Conservation (phyloP, 2,888 invertebrate species). For the Drosophila recens region DNA sequence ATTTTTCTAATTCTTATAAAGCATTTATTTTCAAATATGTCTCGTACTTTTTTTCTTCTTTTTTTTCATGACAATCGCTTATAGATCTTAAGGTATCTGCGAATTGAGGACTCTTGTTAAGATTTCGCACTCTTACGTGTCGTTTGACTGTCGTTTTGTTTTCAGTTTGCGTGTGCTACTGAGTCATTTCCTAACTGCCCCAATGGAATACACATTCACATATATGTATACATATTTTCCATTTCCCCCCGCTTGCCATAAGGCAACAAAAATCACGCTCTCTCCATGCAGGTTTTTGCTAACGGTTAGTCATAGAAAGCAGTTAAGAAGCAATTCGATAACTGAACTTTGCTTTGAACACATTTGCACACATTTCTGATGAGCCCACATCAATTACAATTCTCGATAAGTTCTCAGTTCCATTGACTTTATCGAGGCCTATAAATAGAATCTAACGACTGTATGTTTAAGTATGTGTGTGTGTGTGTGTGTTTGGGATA, state of each 20-base stretch:
- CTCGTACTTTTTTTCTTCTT: not conserved
- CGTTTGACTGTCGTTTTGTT: too few relatives aligned
- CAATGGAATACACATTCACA: not conserved
- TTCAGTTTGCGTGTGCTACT: conserved; percentile 13
- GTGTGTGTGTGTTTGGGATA: conserved; percentile 15
- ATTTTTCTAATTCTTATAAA: not conserved
- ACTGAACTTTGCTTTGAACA: conserved; percentile 34
- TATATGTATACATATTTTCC: not conserved
- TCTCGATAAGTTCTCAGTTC: conserved; percentile 43
- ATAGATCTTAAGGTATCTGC: not conserved
- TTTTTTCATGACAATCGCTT: not conserved
- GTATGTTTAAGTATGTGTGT: not conserved
- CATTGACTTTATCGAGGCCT: conserved; percentile 49
- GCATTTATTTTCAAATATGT: not conserved
- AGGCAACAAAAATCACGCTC: not conserved
- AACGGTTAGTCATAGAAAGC: conserved; percentile 27
- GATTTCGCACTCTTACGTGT: not conserved
- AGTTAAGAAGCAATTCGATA: conserved; percentile 39
- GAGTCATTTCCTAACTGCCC: conserved; percentile 30
- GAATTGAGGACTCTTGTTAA: not conserved
- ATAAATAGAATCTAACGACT: conserved; percentile 39
- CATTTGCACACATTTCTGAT: conserved; percentile 55
- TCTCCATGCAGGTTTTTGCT: not conserved
- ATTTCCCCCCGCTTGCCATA: not conserved
- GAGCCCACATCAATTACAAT: conserved; percentile 53